Evolutionary conservation across 2,113 vertebrate species (phyloP).

Genomic region (Strigops habroptila): DNA sequence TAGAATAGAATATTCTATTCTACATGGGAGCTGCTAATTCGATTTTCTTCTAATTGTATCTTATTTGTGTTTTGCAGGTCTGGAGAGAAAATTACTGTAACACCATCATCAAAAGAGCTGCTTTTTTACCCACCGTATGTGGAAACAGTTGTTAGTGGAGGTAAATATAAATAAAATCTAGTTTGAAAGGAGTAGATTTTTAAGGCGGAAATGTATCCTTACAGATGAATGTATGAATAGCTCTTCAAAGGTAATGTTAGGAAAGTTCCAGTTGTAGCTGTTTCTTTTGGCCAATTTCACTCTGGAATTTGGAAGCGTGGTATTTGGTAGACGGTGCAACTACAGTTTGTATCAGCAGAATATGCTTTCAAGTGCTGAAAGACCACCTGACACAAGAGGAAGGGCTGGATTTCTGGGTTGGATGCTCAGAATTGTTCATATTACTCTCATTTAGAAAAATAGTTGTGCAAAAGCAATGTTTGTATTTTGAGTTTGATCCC

Average conservation of each 20-base stretch:
- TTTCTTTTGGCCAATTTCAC: background rate
- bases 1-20: background rate
- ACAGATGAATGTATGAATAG: background rate
- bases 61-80: conserved; percentile 73
- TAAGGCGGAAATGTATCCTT: background rate
- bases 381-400: background rate
- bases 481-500: background rate
- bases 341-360: background rate
- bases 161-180: conserved; percentile 59
- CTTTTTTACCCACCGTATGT: conserved; percentile 94
- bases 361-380: background rate
- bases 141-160: conserved; percentile 91
- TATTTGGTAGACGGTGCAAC: background rate
- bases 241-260: background rate
- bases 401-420: background rate
- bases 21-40: background rate
- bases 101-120: conserved; percentile 92
- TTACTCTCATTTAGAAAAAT: background rate
- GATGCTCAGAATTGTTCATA: background rate
- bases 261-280: background rate
- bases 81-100: conserved; percentile 95
- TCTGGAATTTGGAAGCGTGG: background rate
- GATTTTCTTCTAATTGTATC: background rate
- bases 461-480: background rate
- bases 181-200: background rate